phyloP scores from a whole-genome alignment of 1,140 invertebrate genomes.

The Trichoplusia ni region DNA sequence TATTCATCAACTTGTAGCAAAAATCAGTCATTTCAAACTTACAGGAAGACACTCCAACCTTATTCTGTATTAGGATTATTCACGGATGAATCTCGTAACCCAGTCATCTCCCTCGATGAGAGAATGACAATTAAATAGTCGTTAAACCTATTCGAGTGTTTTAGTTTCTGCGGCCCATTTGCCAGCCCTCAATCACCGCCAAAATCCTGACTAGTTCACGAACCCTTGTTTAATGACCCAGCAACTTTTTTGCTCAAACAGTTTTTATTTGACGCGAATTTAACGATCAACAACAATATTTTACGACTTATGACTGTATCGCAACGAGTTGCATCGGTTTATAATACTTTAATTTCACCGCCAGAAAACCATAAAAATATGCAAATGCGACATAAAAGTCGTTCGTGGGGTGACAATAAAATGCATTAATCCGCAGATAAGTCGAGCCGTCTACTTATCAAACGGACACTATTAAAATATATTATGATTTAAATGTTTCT shows the following conservation, averaged over 20 bases:
- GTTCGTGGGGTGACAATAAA: conserved; percentile 53
- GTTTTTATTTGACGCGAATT: conserved; percentile 66
- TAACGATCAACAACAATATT: conserved; percentile 73
- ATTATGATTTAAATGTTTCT: not conserved
- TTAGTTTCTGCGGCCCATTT: not conserved
- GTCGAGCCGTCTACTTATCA: conserved; percentile 5
- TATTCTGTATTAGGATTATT: no score
- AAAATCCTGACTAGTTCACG: not conserved
- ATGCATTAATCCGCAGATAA: conserved; percentile 46
- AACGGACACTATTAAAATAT: conserved; percentile 1
- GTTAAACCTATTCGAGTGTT: not conserved
- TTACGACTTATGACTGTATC: conserved; percentile 70
- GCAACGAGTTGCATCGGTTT: conserved; percentile 66
- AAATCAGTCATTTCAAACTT: no score
- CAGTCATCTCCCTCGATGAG: not conserved
- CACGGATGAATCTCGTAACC: no score
- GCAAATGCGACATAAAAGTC: conserved; percentile 72
- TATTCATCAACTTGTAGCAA: no score
- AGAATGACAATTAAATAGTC: not conserved
- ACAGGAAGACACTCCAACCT: no score
- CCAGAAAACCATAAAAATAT: conserved; percentile 77
- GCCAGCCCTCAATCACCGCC: not conserved
- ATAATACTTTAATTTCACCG: conserved; percentile 79
- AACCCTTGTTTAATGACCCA: conserved; percentile 52
- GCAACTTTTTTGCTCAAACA: conserved; percentile 63